Conservation (phyloP, 2,113 vertebrate species). For the Spizaetus ornatus region DNA sequence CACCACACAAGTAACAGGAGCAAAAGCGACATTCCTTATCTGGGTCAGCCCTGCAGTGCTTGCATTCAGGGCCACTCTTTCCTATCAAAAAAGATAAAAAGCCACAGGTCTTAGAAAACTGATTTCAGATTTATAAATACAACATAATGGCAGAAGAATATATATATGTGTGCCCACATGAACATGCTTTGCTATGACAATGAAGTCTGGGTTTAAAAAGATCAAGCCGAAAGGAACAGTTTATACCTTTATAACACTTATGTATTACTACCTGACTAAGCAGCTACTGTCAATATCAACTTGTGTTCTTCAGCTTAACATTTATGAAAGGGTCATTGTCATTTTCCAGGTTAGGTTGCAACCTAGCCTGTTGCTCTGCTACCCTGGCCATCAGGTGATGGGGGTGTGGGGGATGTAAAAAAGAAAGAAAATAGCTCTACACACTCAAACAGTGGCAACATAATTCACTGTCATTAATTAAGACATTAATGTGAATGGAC, state of each 20-base stretch:
- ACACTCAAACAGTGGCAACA: neutral
- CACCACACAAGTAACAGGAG: conserved; percentile 89
- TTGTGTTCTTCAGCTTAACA: neutral
- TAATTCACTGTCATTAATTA: neutral
- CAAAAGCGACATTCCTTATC: conserved; percentile 87
- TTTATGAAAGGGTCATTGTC: neutral
- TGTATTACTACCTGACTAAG: neutral
- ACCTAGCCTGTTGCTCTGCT: neutral
- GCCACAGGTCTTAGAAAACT: neutral
- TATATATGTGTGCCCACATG: neutral
- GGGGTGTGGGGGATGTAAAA: neutral
- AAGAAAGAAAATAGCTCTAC: neutral
- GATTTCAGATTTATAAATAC: neutral
- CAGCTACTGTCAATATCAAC: neutral
- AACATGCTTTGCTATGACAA: neutral
- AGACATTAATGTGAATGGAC: neutral
- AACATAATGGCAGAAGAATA: neutral
- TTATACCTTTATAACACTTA: neutral
- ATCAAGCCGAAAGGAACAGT: neutral
- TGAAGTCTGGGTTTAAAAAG: neutral
- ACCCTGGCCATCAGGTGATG: neutral
- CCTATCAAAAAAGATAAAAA: conserved; percentile 70
- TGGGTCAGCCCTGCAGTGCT: conserved; percentile 89
- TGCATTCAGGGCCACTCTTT: conserved; percentile 92
- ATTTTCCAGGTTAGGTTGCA: neutral